Evolutionary conservation across 2,797 vertebrate species (phyloP).

Genomic region (Channa striata): DNA sequence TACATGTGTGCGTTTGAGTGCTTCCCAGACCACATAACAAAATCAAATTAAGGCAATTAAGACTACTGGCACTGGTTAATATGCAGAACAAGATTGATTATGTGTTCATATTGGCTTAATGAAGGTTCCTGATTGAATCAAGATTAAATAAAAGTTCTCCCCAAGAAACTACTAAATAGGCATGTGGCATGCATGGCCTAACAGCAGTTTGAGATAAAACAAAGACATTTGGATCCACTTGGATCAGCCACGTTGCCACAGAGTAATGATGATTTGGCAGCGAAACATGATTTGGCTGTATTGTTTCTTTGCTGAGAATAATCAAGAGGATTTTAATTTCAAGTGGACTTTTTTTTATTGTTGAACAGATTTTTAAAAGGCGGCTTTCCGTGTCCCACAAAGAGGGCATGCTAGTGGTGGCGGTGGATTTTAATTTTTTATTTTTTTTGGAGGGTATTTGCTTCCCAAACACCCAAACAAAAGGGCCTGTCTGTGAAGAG

Average conservation of each 20-base stretch:
- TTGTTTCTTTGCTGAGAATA: slow-evolving; percentile 28
- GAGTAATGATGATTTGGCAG: slow-evolving; percentile 20
- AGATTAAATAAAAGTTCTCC: slow-evolving; percentile 40
- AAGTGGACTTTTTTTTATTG: slow-evolving; percentile 18
- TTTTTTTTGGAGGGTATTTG: slow-evolving; percentile 47
- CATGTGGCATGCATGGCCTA: slow-evolving; percentile 22
- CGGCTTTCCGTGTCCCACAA: slow-evolving; percentile 42
- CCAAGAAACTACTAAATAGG: slow-evolving; percentile 30
- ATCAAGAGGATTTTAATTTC: slow-evolving; percentile 30
- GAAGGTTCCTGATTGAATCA: slow-evolving; percentile 61
- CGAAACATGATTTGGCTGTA: slow-evolving; percentile 13
- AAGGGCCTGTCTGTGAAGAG: slow-evolving; percentile 74
- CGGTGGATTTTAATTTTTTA: slow-evolving; percentile 43
- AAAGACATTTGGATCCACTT: slow-evolving; percentile 13
- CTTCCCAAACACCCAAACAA: slow-evolving; percentile 81
- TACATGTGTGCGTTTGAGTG: slow-evolving; percentile 11
- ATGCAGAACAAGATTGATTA: slow-evolving; percentile 48
- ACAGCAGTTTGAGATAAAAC: slow-evolving; percentile 9
- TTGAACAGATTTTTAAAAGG: slow-evolving; percentile 33
- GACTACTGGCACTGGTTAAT: slow-evolving; percentile 33
- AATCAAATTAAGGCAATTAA: slow-evolving; percentile 56
- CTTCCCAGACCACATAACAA: slow-evolving; percentile 36
- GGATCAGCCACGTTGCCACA: slow-evolving; percentile 1
- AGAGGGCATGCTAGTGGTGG: slow-evolving; percentile 36
- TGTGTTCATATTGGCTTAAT: slow-evolving; percentile 44